Evolutionary conservation across 2,113 vertebrate genomes (phyloP).

Genomic region (Cynopterus brachyotis): DNA sequence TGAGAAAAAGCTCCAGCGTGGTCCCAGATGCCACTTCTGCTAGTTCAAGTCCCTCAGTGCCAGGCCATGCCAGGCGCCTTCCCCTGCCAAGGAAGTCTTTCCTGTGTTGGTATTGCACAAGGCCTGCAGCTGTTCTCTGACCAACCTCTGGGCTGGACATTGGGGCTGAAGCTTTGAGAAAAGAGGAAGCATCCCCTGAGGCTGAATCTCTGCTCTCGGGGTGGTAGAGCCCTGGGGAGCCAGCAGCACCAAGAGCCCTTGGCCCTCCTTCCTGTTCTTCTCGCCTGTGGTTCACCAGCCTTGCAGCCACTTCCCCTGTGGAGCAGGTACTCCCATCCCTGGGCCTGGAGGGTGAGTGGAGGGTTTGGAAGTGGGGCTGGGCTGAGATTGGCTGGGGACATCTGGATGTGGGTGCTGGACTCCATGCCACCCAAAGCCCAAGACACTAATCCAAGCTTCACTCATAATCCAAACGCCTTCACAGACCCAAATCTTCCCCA

Average conservation of each 20-base stretch:
- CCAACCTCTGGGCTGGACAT: not conserved
- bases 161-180: conserved; percentile 1
- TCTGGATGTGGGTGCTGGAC: not conserved
- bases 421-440: not conserved
- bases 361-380: not conserved
- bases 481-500: not conserved
- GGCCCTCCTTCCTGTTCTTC: not conserved
- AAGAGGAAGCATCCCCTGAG: conserved; percentile 49
- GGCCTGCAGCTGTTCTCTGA: conserved; percentile 45
- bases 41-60: not conserved
- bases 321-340: not conserved
- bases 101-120: conserved; percentile 51
- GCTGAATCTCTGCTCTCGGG: not conserved
- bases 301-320: not conserved
- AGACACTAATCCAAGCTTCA: not conserved
- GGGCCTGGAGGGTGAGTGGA: not conserved
- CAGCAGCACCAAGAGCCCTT: not conserved
- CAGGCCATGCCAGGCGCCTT: not conserved
- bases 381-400: not conserved
- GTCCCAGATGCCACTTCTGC: not conserved
- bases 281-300: not conserved
- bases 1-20: not conserved
- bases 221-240: not conserved
- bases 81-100: not conserved
- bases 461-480: not conserved